Evolutionary conservation across 2,888 invertebrate genomes (phyloP).

Genomic region (Bibio marci): DNA sequence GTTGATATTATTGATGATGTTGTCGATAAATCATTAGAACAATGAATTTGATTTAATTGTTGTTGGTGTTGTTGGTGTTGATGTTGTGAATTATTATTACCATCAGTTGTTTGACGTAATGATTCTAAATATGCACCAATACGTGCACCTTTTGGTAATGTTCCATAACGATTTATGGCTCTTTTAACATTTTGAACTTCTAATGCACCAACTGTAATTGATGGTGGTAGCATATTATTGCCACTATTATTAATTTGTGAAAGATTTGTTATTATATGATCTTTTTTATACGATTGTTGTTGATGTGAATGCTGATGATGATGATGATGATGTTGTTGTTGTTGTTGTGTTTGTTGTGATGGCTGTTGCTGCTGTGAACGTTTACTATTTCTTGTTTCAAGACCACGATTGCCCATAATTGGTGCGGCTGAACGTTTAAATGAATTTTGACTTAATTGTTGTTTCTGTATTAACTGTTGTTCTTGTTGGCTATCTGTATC

Average conservation of each 20-base stretch:
- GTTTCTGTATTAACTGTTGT: constrained; percentile 25
- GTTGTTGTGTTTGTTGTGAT: constrained; percentile 34
- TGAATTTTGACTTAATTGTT: constrained; percentile 34
- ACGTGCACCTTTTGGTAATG: constrained; percentile 87
- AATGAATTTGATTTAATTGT: neutral
- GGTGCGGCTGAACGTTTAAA: constrained; percentile 38
- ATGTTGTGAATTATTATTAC: constrained; percentile 14
- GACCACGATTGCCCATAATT: constrained; percentile 40
- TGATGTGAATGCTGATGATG: constrained; percentile 11
- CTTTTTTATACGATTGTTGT: constrained; percentile 9
- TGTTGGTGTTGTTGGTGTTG: neutral
- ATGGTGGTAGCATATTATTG: constrained; percentile 12
- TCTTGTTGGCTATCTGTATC: constrained; percentile 37
- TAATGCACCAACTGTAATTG: constrained; percentile 74
- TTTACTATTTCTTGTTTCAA: constrained; percentile 46
- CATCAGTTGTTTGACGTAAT: constrained; percentile 53
- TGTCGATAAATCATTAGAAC: neutral
- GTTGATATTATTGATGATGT: neutral
- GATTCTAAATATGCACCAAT: constrained; percentile 95
- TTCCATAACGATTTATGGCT: constrained; percentile 89
- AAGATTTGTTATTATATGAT: no score
- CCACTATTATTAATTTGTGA: constrained; percentile 10
- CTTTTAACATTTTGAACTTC: constrained; percentile 92
- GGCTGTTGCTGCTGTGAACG: constrained; percentile 23
- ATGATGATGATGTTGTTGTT: constrained; percentile 2